Conservation (phyloP, 2,113 vertebrate genomes). For the Nanorana parkeri region DNA sequence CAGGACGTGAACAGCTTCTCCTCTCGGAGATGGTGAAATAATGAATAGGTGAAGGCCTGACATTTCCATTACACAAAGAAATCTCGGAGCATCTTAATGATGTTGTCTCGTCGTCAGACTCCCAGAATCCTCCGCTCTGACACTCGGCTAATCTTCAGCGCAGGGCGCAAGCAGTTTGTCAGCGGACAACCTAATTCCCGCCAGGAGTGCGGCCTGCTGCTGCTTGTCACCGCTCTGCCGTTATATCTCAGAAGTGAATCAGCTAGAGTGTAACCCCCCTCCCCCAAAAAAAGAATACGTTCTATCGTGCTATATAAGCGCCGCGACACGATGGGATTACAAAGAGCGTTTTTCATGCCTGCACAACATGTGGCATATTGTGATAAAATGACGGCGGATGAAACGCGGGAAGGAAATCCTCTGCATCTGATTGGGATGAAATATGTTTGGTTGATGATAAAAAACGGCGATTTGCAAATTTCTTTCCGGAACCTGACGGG, state of each 20-base stretch:
- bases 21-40: conserved; percentile 17
- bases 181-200: conserved; percentile 56
- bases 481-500: background rate
- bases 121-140: conserved; percentile 67
- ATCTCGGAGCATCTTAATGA: conserved; percentile 68
- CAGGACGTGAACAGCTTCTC: conserved; percentile 24
- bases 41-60: conserved; percentile 61
- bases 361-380: conserved; percentile 17
- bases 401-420: background rate
- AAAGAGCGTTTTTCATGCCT: background rate
- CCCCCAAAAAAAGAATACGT: background rate
- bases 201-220: conserved; percentile 48
- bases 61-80: conserved; percentile 75
- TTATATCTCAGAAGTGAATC: conserved; percentile 50
- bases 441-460: conserved; percentile 4
- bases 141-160: conserved; percentile 70
- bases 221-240: conserved; percentile 26
- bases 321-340: conserved; percentile 16
- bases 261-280: background rate
- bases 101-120: conserved; percentile 59
- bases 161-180: conserved; percentile 59
- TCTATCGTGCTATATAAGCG: conserved; percentile 8
- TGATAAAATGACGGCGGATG: conserved; percentile 9
- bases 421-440: conserved; percentile 4
- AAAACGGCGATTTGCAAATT: background rate